Percentiles rank a stretch among this genome's conserved stretches.
These are phyloP conservation scores for Hyposoter didymator DNA, from an alignment of 2,888 invertebrate species.

Conservation along the genomic window DNA sequence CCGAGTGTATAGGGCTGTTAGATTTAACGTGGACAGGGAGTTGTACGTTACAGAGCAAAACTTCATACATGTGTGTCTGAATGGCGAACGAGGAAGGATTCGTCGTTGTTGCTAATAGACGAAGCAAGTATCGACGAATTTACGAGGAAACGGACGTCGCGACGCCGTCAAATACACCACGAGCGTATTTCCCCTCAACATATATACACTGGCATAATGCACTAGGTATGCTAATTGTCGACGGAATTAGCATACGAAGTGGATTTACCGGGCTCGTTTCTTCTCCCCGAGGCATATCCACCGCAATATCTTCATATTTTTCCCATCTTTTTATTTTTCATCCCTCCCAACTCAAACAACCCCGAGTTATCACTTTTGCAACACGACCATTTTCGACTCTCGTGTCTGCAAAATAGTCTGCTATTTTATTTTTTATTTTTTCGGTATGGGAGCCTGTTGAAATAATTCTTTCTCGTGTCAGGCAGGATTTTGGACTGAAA, in stretches of 20 bases:
- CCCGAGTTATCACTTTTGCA: slow-evolving; percentile 56
- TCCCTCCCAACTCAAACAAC: slow-evolving; percentile 29
- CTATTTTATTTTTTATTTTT: slow-evolving; percentile 20
- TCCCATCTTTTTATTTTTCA: slow-evolving; percentile 19
- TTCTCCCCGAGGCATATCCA: slow-evolving; percentile 29
- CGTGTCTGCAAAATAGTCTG: not conserved
- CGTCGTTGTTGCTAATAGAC: slow-evolving; percentile 64
- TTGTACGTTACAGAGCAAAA: not conserved
- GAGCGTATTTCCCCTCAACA: slow-evolving; percentile 65
- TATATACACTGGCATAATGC: slow-evolving; percentile 70
- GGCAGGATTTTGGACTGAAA: not conserved
- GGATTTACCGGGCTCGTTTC: slow-evolving; percentile 64
- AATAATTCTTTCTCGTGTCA: slow-evolving; percentile 4
- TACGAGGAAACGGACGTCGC: slow-evolving; percentile 82
- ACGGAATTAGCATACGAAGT: slow-evolving; percentile 82
- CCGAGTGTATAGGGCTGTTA: not conserved
- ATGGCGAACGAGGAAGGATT: slow-evolving; percentile 39
- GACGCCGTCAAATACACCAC: slow-evolving; percentile 66
- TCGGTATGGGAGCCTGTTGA: not conserved
- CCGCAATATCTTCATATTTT: slow-evolving; percentile 44
- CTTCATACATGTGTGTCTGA: not conserved
- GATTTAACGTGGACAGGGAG: slow-evolving; percentile 28
- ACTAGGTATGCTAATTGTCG: slow-evolving; percentile 82
- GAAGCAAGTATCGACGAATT: slow-evolving; percentile 81
- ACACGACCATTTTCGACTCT: slow-evolving; percentile 47